These are phyloP conservation scores for Perizoma affinitatum DNA, from an alignment of 2,888 invertebrate species.

Conservation along the genomic window DNA sequence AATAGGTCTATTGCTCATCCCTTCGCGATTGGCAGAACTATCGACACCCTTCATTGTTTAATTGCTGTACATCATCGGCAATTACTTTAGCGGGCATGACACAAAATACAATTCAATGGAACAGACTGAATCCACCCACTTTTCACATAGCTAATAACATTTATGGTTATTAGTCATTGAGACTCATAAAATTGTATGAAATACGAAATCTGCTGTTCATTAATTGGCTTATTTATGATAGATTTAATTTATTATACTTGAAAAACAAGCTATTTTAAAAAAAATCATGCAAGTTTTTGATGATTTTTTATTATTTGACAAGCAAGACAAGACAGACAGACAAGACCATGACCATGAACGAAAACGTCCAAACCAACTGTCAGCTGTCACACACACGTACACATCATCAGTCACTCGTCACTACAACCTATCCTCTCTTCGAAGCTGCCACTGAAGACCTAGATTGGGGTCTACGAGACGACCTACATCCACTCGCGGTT, in stretches of 20 bases:
- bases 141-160: slow-evolving; percentile 44
- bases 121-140: slow-evolving; percentile 72
- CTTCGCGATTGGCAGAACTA: slow-evolving; percentile 77
- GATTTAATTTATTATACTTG: slow-evolving; percentile 9
- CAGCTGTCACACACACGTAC: too few species aligned
- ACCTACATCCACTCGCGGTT: too few species aligned
- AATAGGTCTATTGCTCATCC: slow-evolving; percentile 88
- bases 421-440: too few species aligned
- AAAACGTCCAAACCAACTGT: too few species aligned
- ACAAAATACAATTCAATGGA: slow-evolving; percentile 61
- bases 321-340: too few species aligned
- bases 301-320: neutral
- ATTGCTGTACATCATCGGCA: slow-evolving; percentile 68
- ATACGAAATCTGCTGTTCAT: slow-evolving; percentile 18
- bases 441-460: too few species aligned
- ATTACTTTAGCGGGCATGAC: slow-evolving; percentile 71
- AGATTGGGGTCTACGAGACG: too few species aligned
- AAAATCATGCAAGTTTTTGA: slow-evolving; percentile 10
- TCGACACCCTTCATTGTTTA: slow-evolving; percentile 86
- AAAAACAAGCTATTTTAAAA: slow-evolving; percentile 29
- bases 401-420: too few species aligned
- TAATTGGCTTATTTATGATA: slow-evolving; percentile 2
- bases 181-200: neutral
- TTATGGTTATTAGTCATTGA: slow-evolving; percentile 9
- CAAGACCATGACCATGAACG: too few species aligned